A percentile compares a stretch with the other conserved stretches of the same genome.
Evolutionary conservation across 2,888 invertebrate genomes (phyloP).

Genomic region (Drosophila acutilabella): DNA sequence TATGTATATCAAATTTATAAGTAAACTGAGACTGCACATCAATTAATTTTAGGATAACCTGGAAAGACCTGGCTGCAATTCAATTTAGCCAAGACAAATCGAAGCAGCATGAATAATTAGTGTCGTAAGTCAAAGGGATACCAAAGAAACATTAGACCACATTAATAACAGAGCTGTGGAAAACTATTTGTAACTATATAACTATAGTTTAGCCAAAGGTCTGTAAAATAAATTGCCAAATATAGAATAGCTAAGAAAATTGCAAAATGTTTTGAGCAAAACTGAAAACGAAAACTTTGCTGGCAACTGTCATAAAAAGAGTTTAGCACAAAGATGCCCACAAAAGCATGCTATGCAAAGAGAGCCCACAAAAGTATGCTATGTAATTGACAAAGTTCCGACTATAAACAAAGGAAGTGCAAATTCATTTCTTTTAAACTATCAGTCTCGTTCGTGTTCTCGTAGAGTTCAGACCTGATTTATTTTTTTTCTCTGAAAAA

Average conservation of each 20-base stretch:
- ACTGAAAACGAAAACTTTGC: not conserved
- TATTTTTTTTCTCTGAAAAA: too few relatives aligned
- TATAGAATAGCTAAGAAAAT: not conserved
- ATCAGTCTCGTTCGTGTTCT: too few relatives aligned
- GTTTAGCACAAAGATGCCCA: not conserved
- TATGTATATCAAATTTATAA: not conserved
- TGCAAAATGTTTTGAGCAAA: slow-evolving; percentile 8
- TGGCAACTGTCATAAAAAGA: not conserved
- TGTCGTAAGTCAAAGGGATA: slow-evolving; percentile 6
- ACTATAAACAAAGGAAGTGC: slow-evolving; percentile 3
- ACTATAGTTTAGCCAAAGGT: slow-evolving; percentile 3
- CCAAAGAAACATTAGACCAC: not conserved
- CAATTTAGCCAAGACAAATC: not conserved
- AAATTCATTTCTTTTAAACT: slow-evolving; percentile 14
- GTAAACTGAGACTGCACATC: not conserved
- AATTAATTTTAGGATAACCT: slow-evolving; percentile 15
- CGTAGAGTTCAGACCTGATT: too few relatives aligned
- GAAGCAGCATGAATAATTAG: slow-evolving; percentile 6
- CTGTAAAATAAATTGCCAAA: not conserved
- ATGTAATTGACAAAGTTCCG: slow-evolving; percentile 4
- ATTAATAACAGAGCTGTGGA: not conserved
- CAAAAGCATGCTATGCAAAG: slow-evolving; percentile 1
- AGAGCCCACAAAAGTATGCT: slow-evolving; percentile 3
- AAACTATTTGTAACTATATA: not conserved
- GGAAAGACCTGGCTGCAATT: not conserved